Percentiles rank a stretch among this genome's conserved stretches.
These are phyloP conservation scores for Pseudochirops cupreus DNA, from an alignment of 2,797 vertebrate genomes.

Conservation along the genomic window DNA sequence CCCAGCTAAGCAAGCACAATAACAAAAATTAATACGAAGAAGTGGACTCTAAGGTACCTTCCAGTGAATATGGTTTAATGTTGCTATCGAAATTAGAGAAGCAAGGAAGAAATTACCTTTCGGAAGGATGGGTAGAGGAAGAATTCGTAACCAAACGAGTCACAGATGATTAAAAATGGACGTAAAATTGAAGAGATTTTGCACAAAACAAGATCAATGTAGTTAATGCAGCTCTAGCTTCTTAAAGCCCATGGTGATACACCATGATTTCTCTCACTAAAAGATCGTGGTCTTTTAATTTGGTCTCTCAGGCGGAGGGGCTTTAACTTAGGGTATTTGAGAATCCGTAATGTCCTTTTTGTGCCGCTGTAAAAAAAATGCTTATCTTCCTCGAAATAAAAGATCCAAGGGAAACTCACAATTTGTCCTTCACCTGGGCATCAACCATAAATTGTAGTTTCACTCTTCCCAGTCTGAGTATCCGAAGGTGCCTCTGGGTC, in stretches of 20 bases:
- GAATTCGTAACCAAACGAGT: neutral
- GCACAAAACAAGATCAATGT: neutral
- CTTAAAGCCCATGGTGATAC: neutral
- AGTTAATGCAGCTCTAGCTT: neutral
- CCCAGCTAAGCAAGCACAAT: neutral
- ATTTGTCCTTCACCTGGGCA: neutral
- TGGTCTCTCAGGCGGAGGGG: neutral
- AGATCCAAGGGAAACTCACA: neutral
- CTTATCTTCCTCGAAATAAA: neutral
- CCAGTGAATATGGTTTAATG: neutral
- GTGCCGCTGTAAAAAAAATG: neutral
- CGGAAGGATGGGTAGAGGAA: neutral
- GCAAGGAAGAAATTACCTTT: neutral
- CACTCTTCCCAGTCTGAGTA: neutral
- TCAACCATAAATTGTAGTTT: neutral
- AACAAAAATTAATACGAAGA: neutral
- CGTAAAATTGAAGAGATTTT: neutral
- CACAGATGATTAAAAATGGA: neutral
- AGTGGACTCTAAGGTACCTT: neutral
- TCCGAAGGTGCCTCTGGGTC: neutral
- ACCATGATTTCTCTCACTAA: neutral
- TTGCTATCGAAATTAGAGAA: neutral
- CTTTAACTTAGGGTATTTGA: neutral
- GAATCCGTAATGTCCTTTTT: neutral
- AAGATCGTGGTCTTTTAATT: neutral